Evolutionary conservation across 1,140 invertebrate species (phyloP).

Genomic region (Capitella teleta): DNA sequence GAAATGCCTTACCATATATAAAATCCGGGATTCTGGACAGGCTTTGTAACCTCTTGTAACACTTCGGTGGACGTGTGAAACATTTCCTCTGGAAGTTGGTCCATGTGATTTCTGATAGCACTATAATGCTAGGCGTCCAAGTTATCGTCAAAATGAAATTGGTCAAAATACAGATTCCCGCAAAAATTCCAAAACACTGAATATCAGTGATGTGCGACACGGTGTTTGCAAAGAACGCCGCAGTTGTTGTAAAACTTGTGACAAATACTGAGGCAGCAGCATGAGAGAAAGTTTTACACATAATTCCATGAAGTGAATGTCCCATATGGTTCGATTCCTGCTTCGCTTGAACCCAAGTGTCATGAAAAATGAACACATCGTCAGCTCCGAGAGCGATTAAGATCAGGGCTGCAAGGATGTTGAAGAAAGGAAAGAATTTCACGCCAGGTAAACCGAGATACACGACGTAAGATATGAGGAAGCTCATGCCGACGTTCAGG

Average conservation of each 20-base stretch:
- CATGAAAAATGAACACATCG: constrained; percentile 13
- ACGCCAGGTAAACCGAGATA: constrained; percentile 5
- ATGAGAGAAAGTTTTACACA: constrained; percentile 61
- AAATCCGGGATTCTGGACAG: neutral
- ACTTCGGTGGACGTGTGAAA: neutral
- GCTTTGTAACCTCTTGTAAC: neutral
- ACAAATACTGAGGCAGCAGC: constrained; percentile 81
- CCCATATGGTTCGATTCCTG: neutral
- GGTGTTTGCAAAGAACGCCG: constrained; percentile 82
- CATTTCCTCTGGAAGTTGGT: neutral
- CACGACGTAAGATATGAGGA: constrained; percentile 8
- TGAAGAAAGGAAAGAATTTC: constrained; percentile 9
- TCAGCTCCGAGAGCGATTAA: constrained; percentile 11
- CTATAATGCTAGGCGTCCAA: constrained; percentile 58
- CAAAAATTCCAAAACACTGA: constrained; percentile 88
- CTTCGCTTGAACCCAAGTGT: constrained; percentile 6
- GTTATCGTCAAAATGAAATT: constrained; percentile 82
- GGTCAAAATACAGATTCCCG: constrained; percentile 72
- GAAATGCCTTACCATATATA: neutral
- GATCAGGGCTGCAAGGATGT: constrained; percentile 6
- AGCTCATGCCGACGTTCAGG: constrained; percentile 4
- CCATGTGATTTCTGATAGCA: constrained; percentile 33
- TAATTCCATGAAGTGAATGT: constrained; percentile 46
- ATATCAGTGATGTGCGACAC: constrained; percentile 88
- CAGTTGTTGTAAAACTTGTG: constrained; percentile 81